Evolutionary conservation across 1,140 invertebrate genomes (phyloP).

Genomic region (Atta colombica): DNA sequence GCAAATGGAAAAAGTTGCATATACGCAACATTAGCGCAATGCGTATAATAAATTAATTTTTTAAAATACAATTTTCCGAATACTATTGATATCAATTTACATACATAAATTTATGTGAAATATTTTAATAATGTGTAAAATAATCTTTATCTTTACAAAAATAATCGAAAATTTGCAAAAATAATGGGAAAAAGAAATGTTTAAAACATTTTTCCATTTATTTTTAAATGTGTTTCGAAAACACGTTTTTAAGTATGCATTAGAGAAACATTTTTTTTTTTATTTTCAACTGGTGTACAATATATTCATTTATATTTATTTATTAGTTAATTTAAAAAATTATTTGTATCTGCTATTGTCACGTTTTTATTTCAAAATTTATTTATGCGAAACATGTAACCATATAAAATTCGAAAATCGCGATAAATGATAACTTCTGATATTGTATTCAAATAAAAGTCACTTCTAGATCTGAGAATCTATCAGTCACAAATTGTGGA

Average conservation of each 20-base stretch:
- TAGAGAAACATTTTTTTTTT: background rate
- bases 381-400: conserved; percentile 5
- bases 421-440: background rate
- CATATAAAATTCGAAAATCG: background rate
- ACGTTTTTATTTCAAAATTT: background rate
- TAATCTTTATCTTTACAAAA: background rate
- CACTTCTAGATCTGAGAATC: background rate
- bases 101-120: background rate
- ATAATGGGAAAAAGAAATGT: background rate
- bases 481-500: background rate
- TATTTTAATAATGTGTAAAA: background rate
- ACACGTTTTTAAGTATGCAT: too few relatives aligned
- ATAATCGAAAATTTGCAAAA: background rate
- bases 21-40: background rate
- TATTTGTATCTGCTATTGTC: background rate
- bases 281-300: background rate
- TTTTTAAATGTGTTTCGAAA: background rate
- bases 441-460: background rate
- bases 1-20: background rate
- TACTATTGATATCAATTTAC: background rate
- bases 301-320: background rate
- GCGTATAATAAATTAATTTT: background rate
- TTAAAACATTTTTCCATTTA: background rate
- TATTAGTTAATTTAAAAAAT: background rate
- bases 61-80: background rate